phyloP scores from a whole-genome alignment of 2,888 invertebrate species.

The Sinodicranocentrus sp. region DNA sequence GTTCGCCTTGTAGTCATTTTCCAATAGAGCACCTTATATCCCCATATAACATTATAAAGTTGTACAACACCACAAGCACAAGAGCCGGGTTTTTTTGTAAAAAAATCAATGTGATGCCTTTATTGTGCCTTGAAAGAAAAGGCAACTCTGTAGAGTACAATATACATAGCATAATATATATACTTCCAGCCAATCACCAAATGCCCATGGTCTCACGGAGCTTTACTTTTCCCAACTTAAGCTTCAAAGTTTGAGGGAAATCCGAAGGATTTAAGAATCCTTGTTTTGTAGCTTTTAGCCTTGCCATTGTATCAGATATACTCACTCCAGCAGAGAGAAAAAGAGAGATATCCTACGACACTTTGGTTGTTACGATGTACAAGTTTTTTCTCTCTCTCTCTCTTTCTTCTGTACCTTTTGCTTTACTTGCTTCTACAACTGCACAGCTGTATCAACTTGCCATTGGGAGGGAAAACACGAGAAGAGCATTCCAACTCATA shows the following conservation, averaged over 20 bases:
- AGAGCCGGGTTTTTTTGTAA: background rate
- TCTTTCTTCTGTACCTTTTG: background rate
- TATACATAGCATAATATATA: background rate
- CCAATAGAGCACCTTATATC: no score
- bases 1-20: conserved; percentile 20
- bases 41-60: no score
- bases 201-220: conserved; percentile 75
- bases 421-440: conserved; percentile 5
- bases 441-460: conserved; percentile 41
- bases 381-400: background rate
- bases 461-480: background rate
- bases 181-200: conserved; percentile 71
- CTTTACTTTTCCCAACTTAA: conserved; percentile 65
- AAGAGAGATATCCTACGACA: background rate
- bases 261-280: conserved; percentile 70
- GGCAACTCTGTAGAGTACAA: background rate
- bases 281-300: conserved; percentile 43
- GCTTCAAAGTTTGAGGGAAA: conserved; percentile 73
- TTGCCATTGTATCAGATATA: conserved; percentile 17
- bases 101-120: conserved; percentile 69
- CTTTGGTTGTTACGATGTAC: background rate
- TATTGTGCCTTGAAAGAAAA: background rate
- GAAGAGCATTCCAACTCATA: background rate
- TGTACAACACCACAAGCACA: conserved; percentile 4
- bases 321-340: no score